Conservation (phyloP, 2,113 vertebrate species). For the Epinephelus moara region DNA sequence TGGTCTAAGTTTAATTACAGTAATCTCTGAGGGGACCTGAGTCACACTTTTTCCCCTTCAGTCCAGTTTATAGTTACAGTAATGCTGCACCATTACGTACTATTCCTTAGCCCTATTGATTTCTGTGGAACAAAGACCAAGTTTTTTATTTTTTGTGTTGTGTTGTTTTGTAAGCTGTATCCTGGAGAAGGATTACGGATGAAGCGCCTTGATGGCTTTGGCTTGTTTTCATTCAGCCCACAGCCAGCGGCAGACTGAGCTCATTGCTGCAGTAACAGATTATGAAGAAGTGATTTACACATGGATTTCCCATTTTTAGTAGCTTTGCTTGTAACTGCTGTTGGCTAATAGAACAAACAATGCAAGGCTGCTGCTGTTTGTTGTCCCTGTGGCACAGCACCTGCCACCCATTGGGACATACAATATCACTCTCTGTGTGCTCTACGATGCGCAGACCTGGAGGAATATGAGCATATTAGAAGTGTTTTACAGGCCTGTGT, state of each 20-base stretch:
- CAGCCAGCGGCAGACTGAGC: slow-evolving; percentile 33
- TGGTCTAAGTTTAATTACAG: slow-evolving; percentile 8
- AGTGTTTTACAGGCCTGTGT: background rate
- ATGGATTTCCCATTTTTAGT: slow-evolving; percentile 59
- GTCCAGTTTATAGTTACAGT: background rate
- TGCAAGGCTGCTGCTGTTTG: slow-evolving; percentile 21
- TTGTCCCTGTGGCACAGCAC: slow-evolving; percentile 35
- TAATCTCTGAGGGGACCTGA: background rate
- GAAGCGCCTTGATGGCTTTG: slow-evolving; percentile 56
- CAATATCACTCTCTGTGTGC: background rate
- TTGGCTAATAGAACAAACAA: slow-evolving; percentile 56
- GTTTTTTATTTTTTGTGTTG: slow-evolving; percentile 1
- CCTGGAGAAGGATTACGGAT: slow-evolving; percentile 57
- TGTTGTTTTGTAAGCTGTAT: slow-evolving; percentile 35
- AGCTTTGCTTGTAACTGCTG: slow-evolving; percentile 53
- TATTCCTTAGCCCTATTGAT: slow-evolving; percentile 47
- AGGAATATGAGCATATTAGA: background rate
- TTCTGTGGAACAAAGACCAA: slow-evolving; percentile 30
- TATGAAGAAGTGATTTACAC: slow-evolving; percentile 61
- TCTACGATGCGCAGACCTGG: background rate
- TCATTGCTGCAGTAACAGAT: slow-evolving; percentile 58
- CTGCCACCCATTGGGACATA: slow-evolving; percentile 22
- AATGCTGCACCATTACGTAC: background rate
- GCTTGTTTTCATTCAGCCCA: slow-evolving; percentile 53
- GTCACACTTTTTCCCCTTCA: background rate